Conservation (phyloP, 2,113 vertebrate species). For the Upupa epops region DNA sequence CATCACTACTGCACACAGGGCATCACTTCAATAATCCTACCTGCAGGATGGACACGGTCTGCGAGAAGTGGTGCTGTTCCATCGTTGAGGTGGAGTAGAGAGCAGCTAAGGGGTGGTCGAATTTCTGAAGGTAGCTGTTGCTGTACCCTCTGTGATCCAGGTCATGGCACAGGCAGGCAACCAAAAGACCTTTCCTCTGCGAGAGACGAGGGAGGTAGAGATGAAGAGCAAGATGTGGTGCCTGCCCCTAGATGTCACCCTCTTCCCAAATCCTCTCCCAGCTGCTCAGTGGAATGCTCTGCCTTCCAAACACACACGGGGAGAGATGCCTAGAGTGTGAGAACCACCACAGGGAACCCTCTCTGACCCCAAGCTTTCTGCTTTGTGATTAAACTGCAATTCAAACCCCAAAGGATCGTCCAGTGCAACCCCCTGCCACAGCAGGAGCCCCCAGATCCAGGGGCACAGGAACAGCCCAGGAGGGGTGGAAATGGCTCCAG, state of each 20-base stretch:
- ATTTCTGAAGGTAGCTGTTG: constrained; percentile 98
- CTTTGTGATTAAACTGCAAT: too few relatives aligned
- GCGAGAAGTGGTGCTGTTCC: constrained; percentile 99
- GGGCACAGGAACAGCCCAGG: too few relatives aligned
- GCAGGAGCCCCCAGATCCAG: too few relatives aligned
- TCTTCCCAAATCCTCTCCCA: background rate
- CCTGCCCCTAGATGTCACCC: background rate
- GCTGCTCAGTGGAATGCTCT: background rate
- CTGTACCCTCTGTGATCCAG: constrained; percentile 97
- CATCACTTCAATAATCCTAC: constrained; percentile 77
- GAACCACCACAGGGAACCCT: fast-evolving
- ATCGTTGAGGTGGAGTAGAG: constrained; percentile 98
- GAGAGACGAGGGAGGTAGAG: background rate
- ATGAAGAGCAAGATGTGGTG: background rate
- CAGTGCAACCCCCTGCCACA: too few relatives aligned
- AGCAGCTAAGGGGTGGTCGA: constrained; percentile 95
- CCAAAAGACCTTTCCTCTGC: constrained; percentile 92
- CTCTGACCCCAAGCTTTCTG: too few relatives aligned
- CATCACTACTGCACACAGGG: background rate
- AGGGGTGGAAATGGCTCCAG: too few relatives aligned
- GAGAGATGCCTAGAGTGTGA: background rate
- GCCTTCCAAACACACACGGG: background rate
- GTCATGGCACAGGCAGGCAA: constrained; percentile 97
- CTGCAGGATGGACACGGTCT: constrained; percentile 98
- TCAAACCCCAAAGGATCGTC: too few relatives aligned